These are phyloP conservation scores for Zaprionus ghesquierei DNA, from an alignment of 1,140 invertebrate genomes.

Conservation along the genomic window DNA sequence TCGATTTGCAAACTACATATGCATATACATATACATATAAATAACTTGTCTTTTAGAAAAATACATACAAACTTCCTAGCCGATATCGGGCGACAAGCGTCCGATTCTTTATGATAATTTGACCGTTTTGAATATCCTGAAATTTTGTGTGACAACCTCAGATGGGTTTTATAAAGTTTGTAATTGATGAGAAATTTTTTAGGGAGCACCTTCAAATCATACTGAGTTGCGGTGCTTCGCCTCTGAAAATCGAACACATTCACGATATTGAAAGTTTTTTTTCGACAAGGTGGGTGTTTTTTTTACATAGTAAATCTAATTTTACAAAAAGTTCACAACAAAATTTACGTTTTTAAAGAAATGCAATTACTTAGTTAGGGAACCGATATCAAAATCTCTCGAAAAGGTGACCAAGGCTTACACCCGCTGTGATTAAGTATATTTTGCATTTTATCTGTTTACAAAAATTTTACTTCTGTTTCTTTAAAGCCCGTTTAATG, in stretches of 20 bases:
- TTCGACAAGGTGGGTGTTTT: constrained; percentile 30
- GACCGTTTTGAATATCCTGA: constrained; percentile 21
- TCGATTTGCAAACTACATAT: constrained; percentile 16
- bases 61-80: constrained; percentile 38
- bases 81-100: constrained; percentile 8
- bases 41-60: constrained; percentile 30
- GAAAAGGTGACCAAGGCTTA: not conserved
- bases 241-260: constrained; percentile 44
- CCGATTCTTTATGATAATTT: constrained; percentile 17
- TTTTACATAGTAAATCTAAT: constrained; percentile 1
- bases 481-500: constrained; percentile 20
- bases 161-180: constrained; percentile 1
- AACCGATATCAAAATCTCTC: not conserved
- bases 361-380: constrained; percentile 7
- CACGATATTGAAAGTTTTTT: constrained; percentile 31
- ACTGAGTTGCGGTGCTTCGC: not conserved
- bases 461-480: not conserved
- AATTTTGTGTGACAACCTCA: constrained; percentile 21
- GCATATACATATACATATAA: not conserved
- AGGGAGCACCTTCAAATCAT: not conserved
- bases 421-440: not conserved
- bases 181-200: not conserved
- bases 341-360: not conserved
- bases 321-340: not conserved
- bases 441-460: not conserved